phyloP scores from a whole-genome alignment of 2,797 vertebrate genomes.

The Platyrinchus mystaceus region DNA sequence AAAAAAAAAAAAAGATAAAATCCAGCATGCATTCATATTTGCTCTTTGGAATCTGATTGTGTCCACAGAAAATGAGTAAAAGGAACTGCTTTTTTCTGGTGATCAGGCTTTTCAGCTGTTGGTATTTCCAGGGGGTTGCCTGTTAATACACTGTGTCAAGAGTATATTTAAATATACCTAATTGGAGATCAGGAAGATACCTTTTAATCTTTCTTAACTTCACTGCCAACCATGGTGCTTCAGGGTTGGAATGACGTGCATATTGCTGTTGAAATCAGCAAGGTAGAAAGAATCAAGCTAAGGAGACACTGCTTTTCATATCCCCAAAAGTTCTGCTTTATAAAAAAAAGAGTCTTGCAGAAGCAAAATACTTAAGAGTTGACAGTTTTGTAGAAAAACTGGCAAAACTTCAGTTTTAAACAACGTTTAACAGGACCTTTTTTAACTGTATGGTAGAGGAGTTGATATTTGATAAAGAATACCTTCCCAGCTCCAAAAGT shows the following conservation, averaged over 20 bases:
- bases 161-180: neutral
- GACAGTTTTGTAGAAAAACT: neutral
- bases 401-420: neutral
- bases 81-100: neutral
- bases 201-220: neutral
- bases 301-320: neutral
- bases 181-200: neutral
- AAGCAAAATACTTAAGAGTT: neutral
- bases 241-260: neutral
- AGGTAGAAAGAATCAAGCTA: neutral
- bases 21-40: neutral
- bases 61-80: neutral
- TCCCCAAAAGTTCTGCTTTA: neutral
- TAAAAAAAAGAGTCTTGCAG: neutral
- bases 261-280: neutral
- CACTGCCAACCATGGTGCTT: neutral
- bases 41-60: slow-evolving; percentile 13
- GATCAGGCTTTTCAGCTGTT: neutral
- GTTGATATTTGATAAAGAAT: neutral
- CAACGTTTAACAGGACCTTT: neutral
- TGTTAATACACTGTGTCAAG: neutral
- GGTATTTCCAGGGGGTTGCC: neutral
- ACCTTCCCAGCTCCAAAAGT: neutral
- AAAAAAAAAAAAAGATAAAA: neutral
- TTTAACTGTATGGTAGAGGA: neutral